Conservation (phyloP, 1,140 invertebrate genomes). For the Conopomorpha cramerella region DNA sequence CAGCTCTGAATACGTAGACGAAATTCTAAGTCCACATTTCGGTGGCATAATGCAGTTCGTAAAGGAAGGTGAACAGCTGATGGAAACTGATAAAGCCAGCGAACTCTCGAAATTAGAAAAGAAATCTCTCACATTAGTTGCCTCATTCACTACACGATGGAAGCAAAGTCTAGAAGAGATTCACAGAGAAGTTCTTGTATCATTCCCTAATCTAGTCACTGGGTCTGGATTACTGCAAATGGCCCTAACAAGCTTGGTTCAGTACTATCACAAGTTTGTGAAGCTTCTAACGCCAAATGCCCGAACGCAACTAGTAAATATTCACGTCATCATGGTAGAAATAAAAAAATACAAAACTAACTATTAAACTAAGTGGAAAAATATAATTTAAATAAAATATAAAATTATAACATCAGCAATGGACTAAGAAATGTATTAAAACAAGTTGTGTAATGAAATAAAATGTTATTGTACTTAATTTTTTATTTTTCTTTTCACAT, state of each 20-base stretch:
- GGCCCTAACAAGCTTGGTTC: slow-evolving; percentile 92
- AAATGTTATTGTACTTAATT: neutral
- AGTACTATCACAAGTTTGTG: slow-evolving; percentile 97
- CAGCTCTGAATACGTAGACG: slow-evolving; percentile 95
- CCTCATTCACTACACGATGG: slow-evolving; percentile 91
- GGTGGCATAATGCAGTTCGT: slow-evolving; percentile 96
- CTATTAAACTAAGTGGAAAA: slow-evolving; percentile 58
- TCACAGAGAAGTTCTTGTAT: slow-evolving; percentile 91
- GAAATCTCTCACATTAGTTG: slow-evolving; percentile 81
- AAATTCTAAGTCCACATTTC: slow-evolving; percentile 94
- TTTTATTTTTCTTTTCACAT: slow-evolving; percentile 3
- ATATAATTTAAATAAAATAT: neutral
- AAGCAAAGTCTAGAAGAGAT: slow-evolving; percentile 93
- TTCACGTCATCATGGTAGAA: slow-evolving; percentile 99
- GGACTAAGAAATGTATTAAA: neutral
- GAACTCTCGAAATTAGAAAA: slow-evolving; percentile 82
- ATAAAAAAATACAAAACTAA: slow-evolving; percentile 98
- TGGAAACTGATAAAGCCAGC: slow-evolving; percentile 81
- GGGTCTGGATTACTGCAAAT: slow-evolving; percentile 93
- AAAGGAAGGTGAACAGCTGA: slow-evolving; percentile 88
- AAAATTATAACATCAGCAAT: neutral
- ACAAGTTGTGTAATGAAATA: neutral
- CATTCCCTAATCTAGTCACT: slow-evolving; percentile 95
- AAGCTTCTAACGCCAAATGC: slow-evolving; percentile 91
- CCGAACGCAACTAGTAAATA: slow-evolving; percentile 91